Conservation (phyloP, 2,888 invertebrate species). For the Frankliniella intonsa region DNA sequence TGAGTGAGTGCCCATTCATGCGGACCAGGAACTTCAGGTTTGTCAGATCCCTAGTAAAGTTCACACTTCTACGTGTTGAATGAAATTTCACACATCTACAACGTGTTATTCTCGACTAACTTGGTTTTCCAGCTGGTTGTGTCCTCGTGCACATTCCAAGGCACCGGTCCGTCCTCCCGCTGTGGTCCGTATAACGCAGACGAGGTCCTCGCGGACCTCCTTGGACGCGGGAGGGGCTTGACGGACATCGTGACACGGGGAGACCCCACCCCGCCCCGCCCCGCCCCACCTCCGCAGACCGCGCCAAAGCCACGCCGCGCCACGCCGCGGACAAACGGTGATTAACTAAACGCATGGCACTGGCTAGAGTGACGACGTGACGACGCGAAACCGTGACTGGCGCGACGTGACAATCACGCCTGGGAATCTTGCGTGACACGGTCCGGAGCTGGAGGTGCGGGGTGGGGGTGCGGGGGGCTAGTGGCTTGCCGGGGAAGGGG, state of each 20-base stretch:
- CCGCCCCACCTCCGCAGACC: neutral
- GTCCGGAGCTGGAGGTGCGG: too few species aligned
- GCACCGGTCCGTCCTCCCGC: too few species aligned
- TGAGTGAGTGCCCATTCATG: too few species aligned
- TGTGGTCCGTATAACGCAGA: neutral
- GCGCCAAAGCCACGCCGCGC: too few species aligned
- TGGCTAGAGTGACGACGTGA: neutral
- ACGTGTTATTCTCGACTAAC: too few species aligned
- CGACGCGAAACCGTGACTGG: slow-evolving; percentile 1
- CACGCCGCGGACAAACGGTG: slow-evolving; percentile 9
- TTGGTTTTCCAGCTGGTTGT: too few species aligned
- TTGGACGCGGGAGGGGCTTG: neutral
- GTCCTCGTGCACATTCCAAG: too few species aligned
- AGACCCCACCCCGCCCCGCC: neutral
- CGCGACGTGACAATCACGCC: slow-evolving; percentile 1
- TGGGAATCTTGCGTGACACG: slow-evolving; percentile 2
- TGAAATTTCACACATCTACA: too few species aligned
- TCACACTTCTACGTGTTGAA: too few species aligned
- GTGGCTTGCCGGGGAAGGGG: too few species aligned
- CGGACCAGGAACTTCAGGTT: too few species aligned
- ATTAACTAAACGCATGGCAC: slow-evolving; percentile 18
- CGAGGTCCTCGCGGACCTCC: neutral
- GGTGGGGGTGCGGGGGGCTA: neutral
- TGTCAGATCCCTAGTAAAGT: too few species aligned
- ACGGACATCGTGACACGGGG: neutral